These are phyloP conservation scores for Nothura maculosa DNA, from an alignment of 2,797 vertebrate species.

Conservation along the genomic window DNA sequence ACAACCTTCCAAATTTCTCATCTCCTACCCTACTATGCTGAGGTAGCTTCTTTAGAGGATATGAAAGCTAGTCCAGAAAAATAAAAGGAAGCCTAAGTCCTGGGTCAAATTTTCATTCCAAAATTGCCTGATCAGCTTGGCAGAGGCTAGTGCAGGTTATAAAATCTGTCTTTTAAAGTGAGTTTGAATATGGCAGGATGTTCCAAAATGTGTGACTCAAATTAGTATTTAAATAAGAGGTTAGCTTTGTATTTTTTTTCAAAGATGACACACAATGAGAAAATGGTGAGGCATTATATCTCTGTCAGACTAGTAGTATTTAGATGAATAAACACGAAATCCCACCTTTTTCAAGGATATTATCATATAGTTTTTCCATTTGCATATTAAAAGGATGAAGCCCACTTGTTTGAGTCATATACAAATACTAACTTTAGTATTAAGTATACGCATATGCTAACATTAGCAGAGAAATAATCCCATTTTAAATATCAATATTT, in stretches of 20 bases:
- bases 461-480: neutral
- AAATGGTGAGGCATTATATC: neutral
- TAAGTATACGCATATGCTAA: neutral
- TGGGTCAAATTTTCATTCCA: slow-evolving; percentile 17
- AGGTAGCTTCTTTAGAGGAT: slow-evolving; percentile 14
- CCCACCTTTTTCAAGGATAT: neutral
- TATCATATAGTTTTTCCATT: neutral
- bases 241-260: neutral
- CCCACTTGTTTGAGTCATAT: neutral
- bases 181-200: neutral
- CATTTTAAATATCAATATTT: neutral
- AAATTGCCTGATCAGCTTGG: neutral
- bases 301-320: neutral
- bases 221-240: neutral
- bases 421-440: too few species aligned
- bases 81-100: slow-evolving; percentile 19
- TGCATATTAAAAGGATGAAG: neutral
- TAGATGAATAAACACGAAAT: neutral
- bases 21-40: slow-evolving; percentile 38
- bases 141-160: neutral
- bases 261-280: neutral
- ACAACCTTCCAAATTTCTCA: slow-evolving; percentile 54
- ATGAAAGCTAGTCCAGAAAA: slow-evolving; percentile 32
- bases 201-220: neutral
- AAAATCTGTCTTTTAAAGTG: neutral